Conservation (phyloP, 2,888 invertebrate species). For the Halocaridina rubra region DNA sequence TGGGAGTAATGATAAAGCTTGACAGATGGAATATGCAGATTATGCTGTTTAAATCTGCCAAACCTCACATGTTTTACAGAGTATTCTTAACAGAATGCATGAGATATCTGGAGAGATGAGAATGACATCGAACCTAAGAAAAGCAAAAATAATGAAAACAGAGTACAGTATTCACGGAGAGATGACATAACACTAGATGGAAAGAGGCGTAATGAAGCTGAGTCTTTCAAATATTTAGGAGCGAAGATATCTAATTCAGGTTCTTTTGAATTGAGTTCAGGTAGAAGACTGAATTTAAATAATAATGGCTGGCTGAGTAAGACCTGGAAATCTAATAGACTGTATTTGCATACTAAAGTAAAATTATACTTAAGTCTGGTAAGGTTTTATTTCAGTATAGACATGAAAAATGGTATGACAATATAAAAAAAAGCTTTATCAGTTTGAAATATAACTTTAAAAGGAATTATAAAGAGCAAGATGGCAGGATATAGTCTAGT, state of each 20-base stretch:
- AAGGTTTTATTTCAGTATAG: too few relatives aligned
- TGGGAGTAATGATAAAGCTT: not conserved
- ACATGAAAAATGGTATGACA: too few relatives aligned
- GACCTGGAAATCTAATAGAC: not conserved
- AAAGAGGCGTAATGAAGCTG: not conserved
- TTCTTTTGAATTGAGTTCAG: too few relatives aligned
- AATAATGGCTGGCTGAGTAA: not conserved
- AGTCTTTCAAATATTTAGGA: not conserved
- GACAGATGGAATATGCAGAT: not conserved
- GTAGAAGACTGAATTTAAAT: not conserved
- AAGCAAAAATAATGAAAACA: not conserved
- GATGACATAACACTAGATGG: not conserved
- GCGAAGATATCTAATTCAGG: too few relatives aligned
- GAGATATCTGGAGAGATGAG: not conserved
- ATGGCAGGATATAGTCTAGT: too few relatives aligned
- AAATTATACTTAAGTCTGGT: too few relatives aligned
- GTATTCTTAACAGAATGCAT: not conserved
- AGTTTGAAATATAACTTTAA: too few relatives aligned
- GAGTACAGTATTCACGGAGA: not conserved
- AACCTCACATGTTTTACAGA: not conserved
- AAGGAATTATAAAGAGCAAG: too few relatives aligned
- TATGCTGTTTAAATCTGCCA: not conserved
- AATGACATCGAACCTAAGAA: not conserved
- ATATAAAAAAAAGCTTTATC: too few relatives aligned
- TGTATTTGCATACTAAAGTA: not conserved